These are phyloP conservation scores for Perizoma affinitatum DNA, from an alignment of 2,888 invertebrate genomes.

Conservation along the genomic window DNA sequence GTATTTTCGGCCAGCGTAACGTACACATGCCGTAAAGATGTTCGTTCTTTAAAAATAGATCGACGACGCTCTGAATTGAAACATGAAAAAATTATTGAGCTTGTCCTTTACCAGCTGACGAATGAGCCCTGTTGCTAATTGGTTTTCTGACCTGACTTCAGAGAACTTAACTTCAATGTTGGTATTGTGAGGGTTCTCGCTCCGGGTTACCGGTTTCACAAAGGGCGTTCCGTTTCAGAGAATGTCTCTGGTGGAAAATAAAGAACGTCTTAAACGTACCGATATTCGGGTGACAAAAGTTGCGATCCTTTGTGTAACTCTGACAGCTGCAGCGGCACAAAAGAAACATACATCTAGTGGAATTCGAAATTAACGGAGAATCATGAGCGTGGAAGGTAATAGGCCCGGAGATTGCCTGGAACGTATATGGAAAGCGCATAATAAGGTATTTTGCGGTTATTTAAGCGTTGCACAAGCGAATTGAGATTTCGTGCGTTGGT, in stretches of 20 bases:
- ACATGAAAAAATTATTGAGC: constrained; percentile 53
- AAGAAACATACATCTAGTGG: constrained; percentile 69
- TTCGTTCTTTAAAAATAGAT: constrained; percentile 57
- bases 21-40: constrained; percentile 68
- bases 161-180: constrained; percentile 56
- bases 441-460: constrained; percentile 83
- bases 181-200: constrained; percentile 56
- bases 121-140: constrained; percentile 63
- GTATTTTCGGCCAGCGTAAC: constrained; percentile 54
- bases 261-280: constrained; percentile 69
- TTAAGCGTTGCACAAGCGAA: constrained; percentile 80
- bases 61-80: constrained; percentile 51
- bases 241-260: constrained; percentile 67
- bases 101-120: constrained; percentile 57
- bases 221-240: constrained; percentile 74
- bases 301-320: constrained; percentile 72
- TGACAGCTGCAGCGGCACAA: constrained; percentile 75
- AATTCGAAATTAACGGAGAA: constrained; percentile 77
- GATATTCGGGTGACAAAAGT: constrained; percentile 77
- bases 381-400: constrained; percentile 72
- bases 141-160: constrained; percentile 64
- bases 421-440: constrained; percentile 82
- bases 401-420: constrained; percentile 73
- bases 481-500: constrained; percentile 79
- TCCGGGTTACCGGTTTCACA: constrained; percentile 55